Conservation (phyloP, 2,113 vertebrate genomes). For the Ptychochromis oligacanthus region DNA sequence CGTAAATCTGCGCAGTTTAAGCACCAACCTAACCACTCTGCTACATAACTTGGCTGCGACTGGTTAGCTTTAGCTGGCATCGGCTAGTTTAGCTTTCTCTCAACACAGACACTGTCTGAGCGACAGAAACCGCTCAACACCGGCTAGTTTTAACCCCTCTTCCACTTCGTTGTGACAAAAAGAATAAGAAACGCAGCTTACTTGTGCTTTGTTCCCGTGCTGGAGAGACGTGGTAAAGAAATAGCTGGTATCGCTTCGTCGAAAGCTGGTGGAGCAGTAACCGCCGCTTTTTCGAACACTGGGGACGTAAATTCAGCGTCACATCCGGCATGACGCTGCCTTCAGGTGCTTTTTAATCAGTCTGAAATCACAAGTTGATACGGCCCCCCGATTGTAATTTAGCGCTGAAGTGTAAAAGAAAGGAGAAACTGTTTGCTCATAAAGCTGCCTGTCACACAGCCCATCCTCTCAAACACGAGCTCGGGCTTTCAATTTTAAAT, state of each 20-base stretch:
- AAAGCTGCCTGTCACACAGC: background rate
- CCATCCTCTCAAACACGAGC: background rate
- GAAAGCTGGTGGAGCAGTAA: background rate
- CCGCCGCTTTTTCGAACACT: constrained; percentile 77
- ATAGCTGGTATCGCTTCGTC: fast-evolving
- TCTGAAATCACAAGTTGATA: background rate
- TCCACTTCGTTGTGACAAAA: too few relatives aligned
- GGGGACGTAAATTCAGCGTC: background rate
- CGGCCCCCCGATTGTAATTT: background rate
- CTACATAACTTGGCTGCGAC: background rate
- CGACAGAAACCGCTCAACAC: background rate
- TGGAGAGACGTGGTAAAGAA: background rate
- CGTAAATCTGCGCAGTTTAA: background rate
- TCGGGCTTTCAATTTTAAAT: background rate
- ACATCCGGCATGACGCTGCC: constrained; percentile 41
- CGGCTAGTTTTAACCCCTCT: background rate
- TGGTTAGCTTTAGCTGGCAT: constrained; percentile 8
- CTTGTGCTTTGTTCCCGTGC: constrained; percentile 8
- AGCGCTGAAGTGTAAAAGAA: background rate
- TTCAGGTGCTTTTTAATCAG: background rate
- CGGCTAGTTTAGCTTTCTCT: background rate
- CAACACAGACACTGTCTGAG: background rate
- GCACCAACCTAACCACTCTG: background rate
- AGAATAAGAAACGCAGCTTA: background rate
- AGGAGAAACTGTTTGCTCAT: background rate